phyloP scores from a whole-genome alignment of 2,797 vertebrate genomes.

The Notolabrus celidotus region DNA sequence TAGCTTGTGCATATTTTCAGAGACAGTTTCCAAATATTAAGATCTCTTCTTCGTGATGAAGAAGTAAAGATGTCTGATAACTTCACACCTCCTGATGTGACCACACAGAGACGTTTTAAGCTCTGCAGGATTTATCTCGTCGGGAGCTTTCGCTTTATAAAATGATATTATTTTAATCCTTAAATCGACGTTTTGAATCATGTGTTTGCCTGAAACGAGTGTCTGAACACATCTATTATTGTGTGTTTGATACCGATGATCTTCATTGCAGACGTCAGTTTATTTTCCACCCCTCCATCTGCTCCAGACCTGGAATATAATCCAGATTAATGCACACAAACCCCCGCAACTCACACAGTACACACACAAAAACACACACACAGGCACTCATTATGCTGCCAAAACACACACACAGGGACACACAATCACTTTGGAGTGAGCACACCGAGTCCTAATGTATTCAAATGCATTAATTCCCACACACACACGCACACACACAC shows the following conservation, averaged over 20 bases:
- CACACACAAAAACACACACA: slow-evolving; percentile 33
- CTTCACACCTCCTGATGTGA: background rate
- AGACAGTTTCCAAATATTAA: too few species aligned
- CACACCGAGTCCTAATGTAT: slow-evolving; percentile 36
- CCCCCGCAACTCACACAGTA: slow-evolving; percentile 32
- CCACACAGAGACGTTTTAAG: background rate
- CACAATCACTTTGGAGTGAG: slow-evolving; percentile 56
- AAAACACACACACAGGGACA: slow-evolving; percentile 30
- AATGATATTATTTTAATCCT: slow-evolving; percentile 4
- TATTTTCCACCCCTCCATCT: slow-evolving; percentile 75
- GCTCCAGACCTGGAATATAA: slow-evolving; percentile 79
- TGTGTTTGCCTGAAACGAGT: background rate
- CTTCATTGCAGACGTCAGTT: slow-evolving; percentile 36
- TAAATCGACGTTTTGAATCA: background rate
- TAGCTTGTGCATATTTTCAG: too few species aligned
- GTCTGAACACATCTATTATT: slow-evolving; percentile 1
- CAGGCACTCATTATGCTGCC: slow-evolving; percentile 29
- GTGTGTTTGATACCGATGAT: slow-evolving; percentile 30
- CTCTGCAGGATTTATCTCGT: background rate
- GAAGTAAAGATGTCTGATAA: too few species aligned
- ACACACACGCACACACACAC: slow-evolving; percentile 25
- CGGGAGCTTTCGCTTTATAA: background rate
- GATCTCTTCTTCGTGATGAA: too few species aligned
- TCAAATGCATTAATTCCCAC: slow-evolving; percentile 23
- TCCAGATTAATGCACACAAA: slow-evolving; percentile 81